These are phyloP conservation scores for Exocentrus adspersus DNA, from an alignment of 2,888 invertebrate genomes.

Conservation along the genomic window DNA sequence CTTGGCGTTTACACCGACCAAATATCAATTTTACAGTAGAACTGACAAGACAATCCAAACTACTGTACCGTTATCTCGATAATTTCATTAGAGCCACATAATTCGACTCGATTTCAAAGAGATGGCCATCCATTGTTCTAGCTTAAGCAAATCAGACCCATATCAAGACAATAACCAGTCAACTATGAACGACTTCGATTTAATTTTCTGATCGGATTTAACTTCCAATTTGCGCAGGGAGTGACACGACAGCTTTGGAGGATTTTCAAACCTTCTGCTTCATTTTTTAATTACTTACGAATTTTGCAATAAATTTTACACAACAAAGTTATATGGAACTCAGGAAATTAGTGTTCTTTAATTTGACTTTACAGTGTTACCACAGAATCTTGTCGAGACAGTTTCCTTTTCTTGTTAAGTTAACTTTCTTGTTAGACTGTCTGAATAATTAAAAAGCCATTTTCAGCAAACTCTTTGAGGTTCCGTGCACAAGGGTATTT, in stretches of 20 bases:
- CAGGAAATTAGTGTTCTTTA: too few species aligned
- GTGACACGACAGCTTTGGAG: neutral
- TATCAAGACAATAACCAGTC: slow-evolving; percentile 49
- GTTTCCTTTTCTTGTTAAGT: too few species aligned
- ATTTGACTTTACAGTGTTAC: too few species aligned
- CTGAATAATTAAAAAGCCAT: too few species aligned
- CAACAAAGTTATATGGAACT: too few species aligned
- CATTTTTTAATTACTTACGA: too few species aligned
- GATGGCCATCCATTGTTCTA: slow-evolving; percentile 43
- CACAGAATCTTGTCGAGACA: too few species aligned
- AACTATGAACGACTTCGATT: slow-evolving; percentile 49
- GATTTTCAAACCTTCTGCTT: too few species aligned
- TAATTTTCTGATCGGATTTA: slow-evolving; percentile 37
- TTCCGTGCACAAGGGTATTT: too few species aligned
- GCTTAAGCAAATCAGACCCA: slow-evolving; percentile 51
- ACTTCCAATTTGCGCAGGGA: neutral
- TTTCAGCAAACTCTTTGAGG: too few species aligned
- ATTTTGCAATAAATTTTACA: too few species aligned
- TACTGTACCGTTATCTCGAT: slow-evolving; percentile 32
- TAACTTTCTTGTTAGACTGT: too few species aligned
- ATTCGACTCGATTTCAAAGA: slow-evolving; percentile 39
- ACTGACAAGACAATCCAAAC: slow-evolving; percentile 9
- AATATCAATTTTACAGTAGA: slow-evolving; percentile 13
- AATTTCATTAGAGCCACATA: slow-evolving; percentile 43
- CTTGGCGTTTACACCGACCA: neutral